These are phyloP conservation scores for Calycopis cecrops DNA, from an alignment of 1,140 invertebrate species.

Conservation along the genomic window DNA sequence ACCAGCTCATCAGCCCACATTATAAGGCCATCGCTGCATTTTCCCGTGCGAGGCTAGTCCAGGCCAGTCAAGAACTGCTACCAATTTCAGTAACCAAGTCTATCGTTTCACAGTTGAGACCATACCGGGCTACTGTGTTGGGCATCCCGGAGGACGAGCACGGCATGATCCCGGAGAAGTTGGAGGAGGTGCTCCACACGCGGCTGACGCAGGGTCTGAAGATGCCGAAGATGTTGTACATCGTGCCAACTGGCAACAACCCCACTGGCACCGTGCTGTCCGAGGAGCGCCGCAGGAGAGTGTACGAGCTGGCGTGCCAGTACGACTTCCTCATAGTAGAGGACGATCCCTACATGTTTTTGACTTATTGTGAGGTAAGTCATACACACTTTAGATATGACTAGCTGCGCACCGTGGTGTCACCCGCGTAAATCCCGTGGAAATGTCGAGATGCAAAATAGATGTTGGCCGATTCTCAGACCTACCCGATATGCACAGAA, in stretches of 20 bases:
- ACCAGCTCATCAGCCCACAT: no score
- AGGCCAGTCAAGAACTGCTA: no score
- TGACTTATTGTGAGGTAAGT: slow-evolving; percentile 79
- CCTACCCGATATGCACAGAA: no score
- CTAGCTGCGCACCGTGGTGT: no score
- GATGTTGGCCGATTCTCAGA: no score
- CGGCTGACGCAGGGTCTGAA: slow-evolving; percentile 43
- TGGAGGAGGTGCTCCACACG: slow-evolving; percentile 39
- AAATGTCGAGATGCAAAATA: no score
- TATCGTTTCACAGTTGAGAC: slow-evolving; percentile 45
- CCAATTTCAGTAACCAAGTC: no score
- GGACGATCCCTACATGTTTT: slow-evolving; percentile 88
- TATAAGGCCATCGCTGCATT: no score
- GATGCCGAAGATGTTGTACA: slow-evolving; percentile 79
- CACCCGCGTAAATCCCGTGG: no score
- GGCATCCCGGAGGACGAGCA: slow-evolving; percentile 52
- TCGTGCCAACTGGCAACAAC: slow-evolving; percentile 79
- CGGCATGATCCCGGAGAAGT: slow-evolving; percentile 42
- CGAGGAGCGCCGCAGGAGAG: slow-evolving; percentile 79
- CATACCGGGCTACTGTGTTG: slow-evolving; percentile 49
- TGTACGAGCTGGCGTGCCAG: slow-evolving; percentile 84
- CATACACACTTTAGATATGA: not conserved
- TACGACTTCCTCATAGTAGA: slow-evolving; percentile 88
- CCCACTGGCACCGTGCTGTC: slow-evolving; percentile 82
- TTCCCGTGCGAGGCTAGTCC: no score